These are phyloP conservation scores for Sylvicola fuscatus DNA, from an alignment of 2,888 invertebrate genomes.

Conservation along the genomic window DNA sequence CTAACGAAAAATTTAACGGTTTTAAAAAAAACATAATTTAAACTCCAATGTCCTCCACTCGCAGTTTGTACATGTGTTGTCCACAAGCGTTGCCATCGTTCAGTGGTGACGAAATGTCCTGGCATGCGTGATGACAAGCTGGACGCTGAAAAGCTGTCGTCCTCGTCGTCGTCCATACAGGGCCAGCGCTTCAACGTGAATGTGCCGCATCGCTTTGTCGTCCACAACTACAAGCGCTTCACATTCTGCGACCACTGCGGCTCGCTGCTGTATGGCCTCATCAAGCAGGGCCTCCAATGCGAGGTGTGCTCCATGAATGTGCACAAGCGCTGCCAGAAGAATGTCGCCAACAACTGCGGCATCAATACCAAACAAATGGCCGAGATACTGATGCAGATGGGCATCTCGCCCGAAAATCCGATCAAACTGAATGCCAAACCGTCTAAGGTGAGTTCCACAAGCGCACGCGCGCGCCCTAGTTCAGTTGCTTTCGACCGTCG, in stretches of 20 bases:
- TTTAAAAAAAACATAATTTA: no score
- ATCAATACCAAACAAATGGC: conserved; percentile 96
- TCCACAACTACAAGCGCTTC: conserved; percentile 93
- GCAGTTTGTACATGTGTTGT: conserved; percentile 99
- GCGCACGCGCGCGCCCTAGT: conserved; percentile 11
- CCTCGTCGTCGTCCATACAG: background rate
- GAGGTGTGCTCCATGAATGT: conserved; percentile 95
- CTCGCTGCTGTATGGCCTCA: conserved; percentile 86
- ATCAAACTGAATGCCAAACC: conserved; percentile 6
- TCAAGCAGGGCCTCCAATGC: conserved; percentile 92
- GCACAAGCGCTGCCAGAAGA: conserved; percentile 96
- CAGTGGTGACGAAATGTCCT: conserved; percentile 96
- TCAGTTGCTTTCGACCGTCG: no score
- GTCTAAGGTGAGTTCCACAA: conserved; percentile 12
- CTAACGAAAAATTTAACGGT: no score
- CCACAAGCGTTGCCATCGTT: conserved; percentile 94
- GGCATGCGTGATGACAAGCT: conserved; percentile 80
- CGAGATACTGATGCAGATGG: conserved; percentile 75
- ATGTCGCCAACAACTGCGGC: conserved; percentile 98
- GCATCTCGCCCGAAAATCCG: conserved; percentile 70
- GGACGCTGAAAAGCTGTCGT: conserved; percentile 12
- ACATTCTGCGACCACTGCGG: conserved; percentile 99
- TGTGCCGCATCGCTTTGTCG: conserved; percentile 88
- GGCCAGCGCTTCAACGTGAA: conserved; percentile 91
- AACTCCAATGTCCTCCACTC: no score